phyloP scores from a whole-genome alignment of 2,797 vertebrate species.

The Alosa sapidissima region DNA sequence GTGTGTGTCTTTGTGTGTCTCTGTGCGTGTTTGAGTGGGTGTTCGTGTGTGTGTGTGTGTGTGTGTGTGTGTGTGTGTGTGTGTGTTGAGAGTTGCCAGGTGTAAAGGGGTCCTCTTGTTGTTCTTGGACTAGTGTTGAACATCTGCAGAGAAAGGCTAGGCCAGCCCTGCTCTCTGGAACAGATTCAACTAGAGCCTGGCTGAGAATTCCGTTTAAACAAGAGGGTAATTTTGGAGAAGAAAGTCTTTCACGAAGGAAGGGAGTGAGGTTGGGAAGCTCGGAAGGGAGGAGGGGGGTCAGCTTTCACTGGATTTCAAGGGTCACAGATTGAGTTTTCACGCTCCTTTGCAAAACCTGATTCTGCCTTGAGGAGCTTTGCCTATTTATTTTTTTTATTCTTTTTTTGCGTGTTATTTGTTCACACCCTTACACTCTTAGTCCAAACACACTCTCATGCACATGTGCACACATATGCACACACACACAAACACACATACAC shows the following conservation, averaged over 20 bases:
- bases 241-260: constrained; percentile 45
- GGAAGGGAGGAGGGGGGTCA: not conserved
- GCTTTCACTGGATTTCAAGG: not conserved
- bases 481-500: not conserved
- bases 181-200: constrained; percentile 54
- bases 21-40: not conserved
- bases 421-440: not conserved
- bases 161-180: constrained; percentile 59
- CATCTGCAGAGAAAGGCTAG: constrained; percentile 68
- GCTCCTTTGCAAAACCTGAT: not conserved
- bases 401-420: constrained; percentile 11
- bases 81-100: constrained; percentile 77
- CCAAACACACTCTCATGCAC: not conserved
- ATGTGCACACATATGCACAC: not conserved
- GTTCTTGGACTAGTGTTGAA: constrained; percentile 72
- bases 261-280: constrained; percentile 18
- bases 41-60: not conserved
- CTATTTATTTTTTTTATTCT: not conserved
- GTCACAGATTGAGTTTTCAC: not conserved
- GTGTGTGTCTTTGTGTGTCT: not conserved
- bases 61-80: constrained; percentile 34
- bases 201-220: constrained; percentile 62
- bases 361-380: not conserved
- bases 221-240: constrained; percentile 59
- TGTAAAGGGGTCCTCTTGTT: constrained; percentile 74